Evolutionary conservation across 1,140 invertebrate genomes (phyloP), one percentile per base, ranked within the genome.

Genomic region (Ceratoteleas bidentatus): DNA sequence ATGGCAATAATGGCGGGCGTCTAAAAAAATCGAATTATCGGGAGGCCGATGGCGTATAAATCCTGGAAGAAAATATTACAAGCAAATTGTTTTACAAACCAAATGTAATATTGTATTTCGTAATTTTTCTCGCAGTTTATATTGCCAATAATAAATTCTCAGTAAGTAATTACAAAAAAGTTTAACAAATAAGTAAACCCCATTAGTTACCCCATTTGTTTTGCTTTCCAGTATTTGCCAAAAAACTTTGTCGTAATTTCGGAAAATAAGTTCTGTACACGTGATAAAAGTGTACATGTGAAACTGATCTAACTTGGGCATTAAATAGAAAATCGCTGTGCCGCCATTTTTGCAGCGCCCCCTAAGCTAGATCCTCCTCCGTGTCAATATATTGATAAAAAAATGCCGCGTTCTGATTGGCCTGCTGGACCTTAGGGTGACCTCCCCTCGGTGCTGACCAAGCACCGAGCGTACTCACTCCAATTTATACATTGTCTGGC

Each of bases 391-490:
- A 89, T 90, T 87, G 89, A 90, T 88, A 88, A 88, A 91, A 90
- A 90, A 87, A 85, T 87, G 79, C 83, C 64, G 85, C 83, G 47
- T 84, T 58, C 85, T 87, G 66, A 91, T 91, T 91, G 90, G 90
- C 84, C 84, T 66, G 61, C 88, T 85, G 88, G 89, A 91, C 89
- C 84, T 73, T 87, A 73, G 89, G 90, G 89, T 90, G 86, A 87
- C 87, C 85, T 87, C 87, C 89, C 87, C 87, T 83, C 83, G 43
- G 65, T 89, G 90, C 90, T 91, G 90, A 91, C 90, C 90, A 91
- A 91, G 90, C 90, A 90, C 81, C 69, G 66, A 57, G 74, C 77
- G 83, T 82, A 87, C 86, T 86, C 88, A 89, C 88, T 89, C 70
- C 84, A 85, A 85, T 85, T 85, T 85, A 82, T 80, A 83, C 78